These are phyloP conservation scores for Drosophila stalkeri DNA, from an alignment of 2,888 invertebrate species.

Conservation along the genomic window DNA sequence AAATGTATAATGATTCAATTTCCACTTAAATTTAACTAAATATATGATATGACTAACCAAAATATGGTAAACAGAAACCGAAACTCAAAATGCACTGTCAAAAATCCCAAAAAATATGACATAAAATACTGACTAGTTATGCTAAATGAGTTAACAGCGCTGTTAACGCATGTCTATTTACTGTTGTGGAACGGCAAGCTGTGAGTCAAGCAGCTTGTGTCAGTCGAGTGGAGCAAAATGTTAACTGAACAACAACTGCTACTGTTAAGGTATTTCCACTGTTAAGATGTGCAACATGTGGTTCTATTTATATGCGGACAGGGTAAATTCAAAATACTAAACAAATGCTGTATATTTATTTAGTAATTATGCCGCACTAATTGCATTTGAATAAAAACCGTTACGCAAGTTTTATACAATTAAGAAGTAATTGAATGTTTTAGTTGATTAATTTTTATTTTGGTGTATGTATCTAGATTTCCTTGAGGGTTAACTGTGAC, in stretches of 20 bases:
- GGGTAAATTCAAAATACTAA: neutral
- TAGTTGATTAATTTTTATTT: neutral
- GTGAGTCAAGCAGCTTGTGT: neutral
- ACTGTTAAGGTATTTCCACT: neutral
- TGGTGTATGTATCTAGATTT: neutral
- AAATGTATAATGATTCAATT: neutral
- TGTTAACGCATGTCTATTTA: neutral
- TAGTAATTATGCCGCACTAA: neutral
- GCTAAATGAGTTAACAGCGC: neutral
- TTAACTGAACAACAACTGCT: neutral
- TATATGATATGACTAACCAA: constrained; percentile 41
- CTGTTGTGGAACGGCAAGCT: neutral
- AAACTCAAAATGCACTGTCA: neutral
- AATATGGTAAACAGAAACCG: constrained; percentile 9
- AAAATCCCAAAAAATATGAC: constrained; percentile 10
- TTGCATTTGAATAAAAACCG: neutral
- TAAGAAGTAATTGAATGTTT: neutral
- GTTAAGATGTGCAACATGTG: constrained; percentile 1
- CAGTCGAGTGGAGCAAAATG: neutral
- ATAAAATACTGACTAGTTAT: constrained; percentile 2
- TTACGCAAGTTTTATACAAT: neutral
- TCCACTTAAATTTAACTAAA: constrained; percentile 33
- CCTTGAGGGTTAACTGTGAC: neutral
- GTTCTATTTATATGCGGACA: neutral
- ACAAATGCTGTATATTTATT: neutral